Percentiles rank a stretch among this genome's conserved stretches.
Evolutionary conservation across 2,888 invertebrate genomes (phyloP).

Genomic region (Catocala sponsa): DNA sequence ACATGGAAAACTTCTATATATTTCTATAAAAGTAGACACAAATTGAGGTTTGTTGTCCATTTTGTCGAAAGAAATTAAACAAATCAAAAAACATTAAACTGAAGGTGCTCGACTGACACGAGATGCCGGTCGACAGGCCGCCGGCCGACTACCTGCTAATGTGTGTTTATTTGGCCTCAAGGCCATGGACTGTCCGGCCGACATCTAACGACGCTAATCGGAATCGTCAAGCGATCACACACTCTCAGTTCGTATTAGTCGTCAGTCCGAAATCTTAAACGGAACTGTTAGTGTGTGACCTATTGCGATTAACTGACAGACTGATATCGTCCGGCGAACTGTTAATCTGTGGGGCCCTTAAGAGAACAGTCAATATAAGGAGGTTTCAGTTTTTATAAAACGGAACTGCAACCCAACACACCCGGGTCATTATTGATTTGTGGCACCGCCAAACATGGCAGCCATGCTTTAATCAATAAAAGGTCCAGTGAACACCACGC

Average conservation of each 20-base stretch:
- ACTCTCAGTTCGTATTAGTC: conserved; percentile 5
- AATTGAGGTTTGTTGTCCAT: conserved; percentile 8
- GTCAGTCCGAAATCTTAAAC: conserved; percentile 4
- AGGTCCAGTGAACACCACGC: conserved; percentile 26
- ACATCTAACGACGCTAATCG: too few relatives aligned
- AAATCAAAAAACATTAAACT: too few relatives aligned
- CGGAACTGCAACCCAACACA: conserved; percentile 34
- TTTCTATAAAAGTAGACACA: conserved; percentile 6
- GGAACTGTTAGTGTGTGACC: conserved; percentile 8
- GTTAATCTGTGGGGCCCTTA: not conserved
- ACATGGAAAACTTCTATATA: conserved; percentile 9
- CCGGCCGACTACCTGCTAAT: not conserved
- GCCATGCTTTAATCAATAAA: conserved; percentile 48
- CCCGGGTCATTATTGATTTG: conserved; percentile 47
- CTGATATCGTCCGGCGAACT: conserved; percentile 8
- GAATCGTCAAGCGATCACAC: not conserved
- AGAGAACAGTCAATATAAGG: conserved; percentile 1
- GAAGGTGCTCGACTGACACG: too few relatives aligned
- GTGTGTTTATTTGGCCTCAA: not conserved
- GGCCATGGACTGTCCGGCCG: too few relatives aligned
- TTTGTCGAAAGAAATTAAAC: conserved; percentile 3
- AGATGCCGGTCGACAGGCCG: not conserved
- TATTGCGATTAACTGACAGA: conserved; percentile 4
- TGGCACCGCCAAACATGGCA: conserved; percentile 31
- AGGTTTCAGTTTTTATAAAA: not conserved